These are phyloP conservation scores for Apotomis capreana DNA, from an alignment of 2,888 invertebrate genomes.

Conservation along the genomic window DNA sequence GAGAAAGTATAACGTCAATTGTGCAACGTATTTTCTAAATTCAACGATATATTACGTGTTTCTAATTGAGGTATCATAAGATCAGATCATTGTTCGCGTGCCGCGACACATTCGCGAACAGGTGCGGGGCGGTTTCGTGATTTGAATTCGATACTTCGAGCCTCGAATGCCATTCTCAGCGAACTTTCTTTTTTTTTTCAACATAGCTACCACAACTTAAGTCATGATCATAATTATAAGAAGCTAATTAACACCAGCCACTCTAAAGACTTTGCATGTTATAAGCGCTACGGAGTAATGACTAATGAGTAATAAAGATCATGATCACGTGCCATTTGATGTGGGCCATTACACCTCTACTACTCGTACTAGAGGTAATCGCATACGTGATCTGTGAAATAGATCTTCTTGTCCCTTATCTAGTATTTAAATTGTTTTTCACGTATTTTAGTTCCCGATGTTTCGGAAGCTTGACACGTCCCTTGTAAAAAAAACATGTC, in stretches of 20 bases:
- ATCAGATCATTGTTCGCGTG: conserved; percentile 57
- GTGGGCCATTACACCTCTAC: conserved; percentile 1
- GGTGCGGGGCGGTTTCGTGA: conserved; percentile 54
- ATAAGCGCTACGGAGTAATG: background rate
- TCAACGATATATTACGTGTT: conserved; percentile 55
- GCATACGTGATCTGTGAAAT: background rate
- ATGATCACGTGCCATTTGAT: conserved; percentile 10
- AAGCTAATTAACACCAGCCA: conserved; percentile 23
- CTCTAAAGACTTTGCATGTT: conserved; percentile 23
- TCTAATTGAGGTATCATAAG: conserved; percentile 50
- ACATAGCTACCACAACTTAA: conserved; percentile 49
- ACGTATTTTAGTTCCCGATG: too few species aligned
- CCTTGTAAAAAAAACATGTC: too few species aligned
- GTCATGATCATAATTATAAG: conserved; percentile 26
- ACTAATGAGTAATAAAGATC: conserved; percentile 14
- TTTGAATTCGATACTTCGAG: conserved; percentile 61
- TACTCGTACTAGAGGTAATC: background rate
- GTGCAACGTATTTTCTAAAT: conserved; percentile 47
- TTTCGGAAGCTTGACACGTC: too few species aligned
- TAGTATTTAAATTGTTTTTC: too few species aligned
- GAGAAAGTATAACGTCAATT: conserved; percentile 54
- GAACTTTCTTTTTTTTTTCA: conserved; percentile 67
- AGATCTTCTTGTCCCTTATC: background rate
- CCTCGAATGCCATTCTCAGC: conserved; percentile 54
- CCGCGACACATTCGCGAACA: conserved; percentile 54